These are phyloP conservation scores for Zelleria hepariella DNA, from an alignment of 2,888 invertebrate genomes.

Conservation along the genomic window DNA sequence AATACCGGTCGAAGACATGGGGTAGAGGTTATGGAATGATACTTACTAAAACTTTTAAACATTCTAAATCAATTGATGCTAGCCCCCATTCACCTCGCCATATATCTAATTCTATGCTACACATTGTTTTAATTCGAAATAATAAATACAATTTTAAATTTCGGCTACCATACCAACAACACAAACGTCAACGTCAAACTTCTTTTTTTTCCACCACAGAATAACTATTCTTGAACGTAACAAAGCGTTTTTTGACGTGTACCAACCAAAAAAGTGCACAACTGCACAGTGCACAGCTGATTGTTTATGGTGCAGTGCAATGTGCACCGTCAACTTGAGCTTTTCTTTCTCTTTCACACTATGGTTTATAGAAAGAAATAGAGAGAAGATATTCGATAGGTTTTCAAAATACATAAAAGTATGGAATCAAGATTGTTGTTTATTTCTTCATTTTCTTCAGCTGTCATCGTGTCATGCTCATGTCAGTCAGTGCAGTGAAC, in stretches of 20 bases:
- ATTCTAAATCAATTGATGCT: slow-evolving; percentile 87
- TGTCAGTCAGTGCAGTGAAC: no score
- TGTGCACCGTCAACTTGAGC: no score
- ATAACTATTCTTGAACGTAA: neutral
- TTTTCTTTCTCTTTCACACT: no score
- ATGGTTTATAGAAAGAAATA: no score
- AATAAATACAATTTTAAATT: slow-evolving; percentile 6
- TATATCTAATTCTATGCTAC: slow-evolving; percentile 76
- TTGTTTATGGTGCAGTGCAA: no score
- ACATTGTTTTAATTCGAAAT: slow-evolving; percentile 29
- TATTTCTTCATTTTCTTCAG: no score
- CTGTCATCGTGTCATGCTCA: no score
- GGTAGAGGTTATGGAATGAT: slow-evolving; percentile 26
- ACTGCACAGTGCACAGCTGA: no score
- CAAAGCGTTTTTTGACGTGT: neutral
- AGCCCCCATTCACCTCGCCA: slow-evolving; percentile 92
- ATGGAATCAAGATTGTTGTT: no score
- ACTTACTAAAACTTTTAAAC: slow-evolving; percentile 84
- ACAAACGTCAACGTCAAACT: neutral
- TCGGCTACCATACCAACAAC: neutral
- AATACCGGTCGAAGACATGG: slow-evolving; percentile 26
- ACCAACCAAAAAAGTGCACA: neutral
- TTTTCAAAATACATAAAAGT: no score
- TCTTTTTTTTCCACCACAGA: neutral
- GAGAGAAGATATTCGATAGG: no score